A percentile compares a stretch with the other conserved stretches of the same genome.
Evolutionary conservation across 2,797 vertebrate genomes (phyloP).

Genomic region (Pyrocephalus nanus): DNA sequence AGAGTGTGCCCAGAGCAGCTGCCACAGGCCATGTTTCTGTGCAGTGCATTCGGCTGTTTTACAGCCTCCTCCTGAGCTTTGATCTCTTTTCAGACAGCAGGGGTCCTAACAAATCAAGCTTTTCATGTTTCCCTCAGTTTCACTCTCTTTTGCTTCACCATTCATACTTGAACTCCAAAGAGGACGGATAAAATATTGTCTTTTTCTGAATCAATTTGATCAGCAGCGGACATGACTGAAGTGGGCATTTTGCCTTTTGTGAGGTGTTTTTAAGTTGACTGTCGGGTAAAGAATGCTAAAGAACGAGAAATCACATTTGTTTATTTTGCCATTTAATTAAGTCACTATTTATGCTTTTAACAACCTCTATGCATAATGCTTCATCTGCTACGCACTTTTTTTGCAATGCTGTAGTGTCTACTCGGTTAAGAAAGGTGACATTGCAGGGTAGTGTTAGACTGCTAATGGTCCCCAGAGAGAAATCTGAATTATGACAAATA

Average conservation of each 20-base stretch:
- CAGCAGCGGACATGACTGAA: conserved; percentile 68
- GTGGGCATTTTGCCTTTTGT: conserved; percentile 65
- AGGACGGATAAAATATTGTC: conserved; percentile 82
- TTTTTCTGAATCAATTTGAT: conserved; percentile 84
- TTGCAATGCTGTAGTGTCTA: neutral
- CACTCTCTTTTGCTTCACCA: conserved; percentile 79
- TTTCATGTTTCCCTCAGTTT: conserved; percentile 90
- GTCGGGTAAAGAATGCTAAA: neutral
- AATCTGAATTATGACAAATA: conserved; percentile 60
- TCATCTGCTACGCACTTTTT: neutral
- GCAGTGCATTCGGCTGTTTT: conserved; percentile 83
- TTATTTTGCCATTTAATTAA: conserved; percentile 45
- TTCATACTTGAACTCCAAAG: conserved; percentile 78
- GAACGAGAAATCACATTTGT: neutral
- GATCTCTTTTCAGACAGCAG: conserved; percentile 91
- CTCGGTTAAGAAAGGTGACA: conserved; percentile 1
- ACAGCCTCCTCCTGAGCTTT: conserved; percentile 91
- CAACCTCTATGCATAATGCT: neutral
- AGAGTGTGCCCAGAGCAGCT: conserved; percentile 83
- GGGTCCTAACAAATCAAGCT: conserved; percentile 92
- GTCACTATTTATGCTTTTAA: neutral
- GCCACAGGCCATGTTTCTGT: conserved; percentile 84
- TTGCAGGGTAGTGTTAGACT: neutral
- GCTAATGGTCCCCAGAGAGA: conserved; percentile 10
- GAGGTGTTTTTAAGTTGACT: conserved; percentile 57